Evolutionary conservation across 2,113 vertebrate genomes (phyloP).

Genomic region (Bagarius yarrelli): DNA sequence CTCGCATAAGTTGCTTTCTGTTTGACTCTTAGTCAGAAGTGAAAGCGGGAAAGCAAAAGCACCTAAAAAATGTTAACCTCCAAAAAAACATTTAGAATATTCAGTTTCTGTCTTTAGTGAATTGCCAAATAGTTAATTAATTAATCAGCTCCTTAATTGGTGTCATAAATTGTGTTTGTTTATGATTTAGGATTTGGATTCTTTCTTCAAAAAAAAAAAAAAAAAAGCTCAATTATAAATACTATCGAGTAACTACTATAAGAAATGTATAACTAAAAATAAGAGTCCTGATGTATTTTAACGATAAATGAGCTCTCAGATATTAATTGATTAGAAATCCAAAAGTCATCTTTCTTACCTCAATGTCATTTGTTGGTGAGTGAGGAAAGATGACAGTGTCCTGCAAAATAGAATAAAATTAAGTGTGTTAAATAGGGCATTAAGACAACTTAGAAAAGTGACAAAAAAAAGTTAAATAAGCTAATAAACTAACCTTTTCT

Average conservation of each 20-base stretch:
- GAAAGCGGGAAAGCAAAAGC: slow-evolving; percentile 15
- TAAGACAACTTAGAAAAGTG: too few relatives aligned
- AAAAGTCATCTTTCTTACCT: slow-evolving; percentile 38
- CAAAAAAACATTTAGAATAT: background rate
- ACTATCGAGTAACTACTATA: too few relatives aligned
- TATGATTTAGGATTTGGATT: too few relatives aligned
- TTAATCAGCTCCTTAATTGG: background rate
- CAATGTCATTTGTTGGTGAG: slow-evolving; percentile 36
- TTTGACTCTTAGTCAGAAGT: slow-evolving; percentile 57
- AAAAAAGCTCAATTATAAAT: background rate
- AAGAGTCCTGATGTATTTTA: background rate
- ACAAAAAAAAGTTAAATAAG: background rate
- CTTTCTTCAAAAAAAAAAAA: background rate
- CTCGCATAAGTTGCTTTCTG: slow-evolving; percentile 48
- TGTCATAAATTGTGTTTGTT: too few relatives aligned
- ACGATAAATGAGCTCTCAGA: background rate
- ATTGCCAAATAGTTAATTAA: background rate
- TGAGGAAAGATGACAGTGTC: background rate
- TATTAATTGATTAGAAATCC: background rate
- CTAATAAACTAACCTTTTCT: slow-evolving; percentile 31
- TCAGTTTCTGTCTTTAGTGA: background rate
- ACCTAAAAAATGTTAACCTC: background rate
- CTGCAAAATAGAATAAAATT: slow-evolving; percentile 13
- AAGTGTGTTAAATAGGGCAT: slow-evolving; percentile 1
- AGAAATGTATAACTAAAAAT: background rate